Base-by-base conservation (phyloP, 2,797 vertebrate genomes). In the Chaenodraco wilsoni region DNA sequence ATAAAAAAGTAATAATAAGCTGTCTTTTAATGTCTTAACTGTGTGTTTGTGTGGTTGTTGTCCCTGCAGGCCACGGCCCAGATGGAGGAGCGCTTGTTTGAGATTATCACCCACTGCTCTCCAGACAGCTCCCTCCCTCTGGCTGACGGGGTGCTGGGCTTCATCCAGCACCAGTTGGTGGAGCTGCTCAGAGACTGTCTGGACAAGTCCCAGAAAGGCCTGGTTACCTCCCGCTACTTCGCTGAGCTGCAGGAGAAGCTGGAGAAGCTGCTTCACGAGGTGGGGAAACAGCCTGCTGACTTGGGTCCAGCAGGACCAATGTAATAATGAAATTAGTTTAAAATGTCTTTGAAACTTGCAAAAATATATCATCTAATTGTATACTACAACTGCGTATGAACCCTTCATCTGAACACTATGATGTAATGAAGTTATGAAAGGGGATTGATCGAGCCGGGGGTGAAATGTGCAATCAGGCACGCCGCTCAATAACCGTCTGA, bases 111-210 rank as follows among this genome's bases (percentile, higher is more conserved):
- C 1, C 93, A 95, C 84, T 96, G 91, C 83, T 95, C 96, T 5
- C 94, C 96, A 0, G 95, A 95, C 79, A 95, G 90, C 85, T 95
- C 94, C 27, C 93, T 99, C 90, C 97, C 96, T 0, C 91, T 99
- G 82, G 96, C 97, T 0, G 98, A 99, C 0, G 98, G 98, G 0
- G 96, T 99, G 44, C 91, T 99, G 93, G 97, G 98, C 78, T 99
- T 99, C 93, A 98, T 99, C 92, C 98, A 99, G 85, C 98, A 99
- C 93, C 98, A 99, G 94, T 95, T 99, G 89, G 91, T 96, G 0
- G 98, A 99, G 88, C 92, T 99, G 89, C 97, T 96, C 72, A 93
- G 98, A 0, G 98, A 99, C 94, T 99, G 98, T 83, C 93, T 99
- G 91, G 96, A 97, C 68, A 99, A 98, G 88, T 98, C 97, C 33